A percentile compares a stretch with the other conserved stretches of the same genome.
Conservation (phyloP, 2,888 invertebrate genomes). For the Cremastinae sp. region DNA sequence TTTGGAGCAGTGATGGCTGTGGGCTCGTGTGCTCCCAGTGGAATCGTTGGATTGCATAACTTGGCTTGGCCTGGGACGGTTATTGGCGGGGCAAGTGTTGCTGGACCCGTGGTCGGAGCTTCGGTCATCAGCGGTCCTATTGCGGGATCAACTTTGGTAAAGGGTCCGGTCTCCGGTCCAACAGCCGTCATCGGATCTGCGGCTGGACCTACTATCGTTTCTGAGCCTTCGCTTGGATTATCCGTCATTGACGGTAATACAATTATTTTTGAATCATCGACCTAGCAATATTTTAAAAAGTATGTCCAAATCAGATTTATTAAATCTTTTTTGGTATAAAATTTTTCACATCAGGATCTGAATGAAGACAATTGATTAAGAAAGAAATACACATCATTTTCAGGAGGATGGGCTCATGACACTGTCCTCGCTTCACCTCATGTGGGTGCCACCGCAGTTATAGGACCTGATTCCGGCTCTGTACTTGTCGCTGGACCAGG, state of each 20-base stretch:
- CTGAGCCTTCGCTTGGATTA: conserved; percentile 62
- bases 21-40: conserved; percentile 66
- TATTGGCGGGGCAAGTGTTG: conserved; percentile 54
- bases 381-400: not conserved
- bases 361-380: not conserved
- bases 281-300: no score
- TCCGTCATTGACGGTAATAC: conserved; percentile 59
- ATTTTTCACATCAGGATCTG: not conserved
- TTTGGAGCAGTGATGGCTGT: conserved; percentile 55
- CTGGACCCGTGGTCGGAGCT: conserved; percentile 59
- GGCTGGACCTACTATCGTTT: conserved; percentile 66
- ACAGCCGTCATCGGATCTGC: conserved; percentile 66
- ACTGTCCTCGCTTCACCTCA: conserved; percentile 63
- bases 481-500: conserved; percentile 64
- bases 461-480: conserved; percentile 59
- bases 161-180: conserved; percentile 62
- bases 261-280: no score
- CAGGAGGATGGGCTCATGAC: conserved; percentile 54
- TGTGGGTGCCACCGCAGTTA: conserved; percentile 51
- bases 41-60: conserved; percentile 53
- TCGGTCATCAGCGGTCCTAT: conserved; percentile 61
- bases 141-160: conserved; percentile 59
- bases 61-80: conserved; percentile 52
- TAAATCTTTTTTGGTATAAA: no score
- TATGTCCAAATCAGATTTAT: no score